Percentiles rank a stretch among this genome's conserved stretches.
Conservation (phyloP, 2,888 invertebrate species). For the Bembecia ichneumoniformis region DNA sequence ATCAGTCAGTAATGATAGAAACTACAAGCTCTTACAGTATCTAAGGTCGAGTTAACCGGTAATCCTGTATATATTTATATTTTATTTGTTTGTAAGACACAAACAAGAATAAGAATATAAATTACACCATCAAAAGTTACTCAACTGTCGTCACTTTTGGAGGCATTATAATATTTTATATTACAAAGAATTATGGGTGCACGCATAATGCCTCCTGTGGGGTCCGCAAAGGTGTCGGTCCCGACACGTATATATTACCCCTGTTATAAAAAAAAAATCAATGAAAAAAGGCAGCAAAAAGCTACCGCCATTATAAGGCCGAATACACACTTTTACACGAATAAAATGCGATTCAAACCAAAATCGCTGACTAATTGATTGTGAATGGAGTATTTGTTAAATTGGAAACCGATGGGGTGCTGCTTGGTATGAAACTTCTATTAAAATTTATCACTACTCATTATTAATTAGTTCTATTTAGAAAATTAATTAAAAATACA, state of each 20-base stretch:
- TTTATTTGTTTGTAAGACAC: too few species aligned
- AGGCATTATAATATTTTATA: conserved; percentile 58
- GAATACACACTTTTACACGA: conserved; percentile 45
- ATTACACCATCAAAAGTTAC: too few species aligned
- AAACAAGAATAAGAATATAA: too few species aligned
- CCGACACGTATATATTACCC: conserved; percentile 65
- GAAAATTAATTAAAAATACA: background rate
- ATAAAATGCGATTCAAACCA: conserved; percentile 42
- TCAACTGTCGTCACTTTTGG: conserved; percentile 19
- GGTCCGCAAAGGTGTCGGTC: conserved; percentile 66
- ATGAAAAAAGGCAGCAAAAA: conserved; percentile 42
- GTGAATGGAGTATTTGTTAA: conserved; percentile 44
- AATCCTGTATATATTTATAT: too few species aligned
- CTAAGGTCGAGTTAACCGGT: too few species aligned
- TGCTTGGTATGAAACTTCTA: background rate
- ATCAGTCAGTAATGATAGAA: too few species aligned
- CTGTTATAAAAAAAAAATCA: conserved; percentile 48
- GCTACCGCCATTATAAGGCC: conserved; percentile 39
- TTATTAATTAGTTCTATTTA: background rate
- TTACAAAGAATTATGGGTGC: conserved; percentile 54
- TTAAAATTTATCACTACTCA: background rate
- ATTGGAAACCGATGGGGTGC: conserved; percentile 44
- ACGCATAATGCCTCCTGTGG: conserved; percentile 52
- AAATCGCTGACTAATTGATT: conserved; percentile 67
- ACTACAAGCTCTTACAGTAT: too few species aligned